These are phyloP conservation scores for Drosophila anomalata DNA, from an alignment of 2,888 invertebrate genomes.

Conservation along the genomic window DNA sequence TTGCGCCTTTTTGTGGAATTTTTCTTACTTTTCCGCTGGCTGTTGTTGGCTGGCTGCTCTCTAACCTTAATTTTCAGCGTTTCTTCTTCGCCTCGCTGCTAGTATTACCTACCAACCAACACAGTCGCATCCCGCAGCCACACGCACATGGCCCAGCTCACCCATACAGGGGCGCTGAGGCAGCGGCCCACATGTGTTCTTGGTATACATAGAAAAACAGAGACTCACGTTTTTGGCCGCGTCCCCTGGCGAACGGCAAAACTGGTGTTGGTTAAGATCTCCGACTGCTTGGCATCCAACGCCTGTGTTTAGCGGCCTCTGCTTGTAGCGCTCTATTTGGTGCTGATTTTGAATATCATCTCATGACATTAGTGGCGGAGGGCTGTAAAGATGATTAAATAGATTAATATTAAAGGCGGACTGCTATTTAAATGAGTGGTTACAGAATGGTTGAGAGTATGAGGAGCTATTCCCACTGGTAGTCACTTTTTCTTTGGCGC, in stretches of 20 bases:
- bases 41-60: slow-evolving; percentile 67
- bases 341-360: not conserved
- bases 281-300: not conserved
- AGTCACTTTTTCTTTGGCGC: not conserved
- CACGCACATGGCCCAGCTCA: slow-evolving; percentile 43
- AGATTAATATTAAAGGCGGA: too few species aligned
- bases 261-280: not conserved
- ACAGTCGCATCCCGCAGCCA: slow-evolving; percentile 46
- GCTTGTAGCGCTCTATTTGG: not conserved
- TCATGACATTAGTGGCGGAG: not conserved
- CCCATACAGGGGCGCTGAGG: slow-evolving; percentile 29
- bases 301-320: slow-evolving; percentile 2
- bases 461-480: too few species aligned
- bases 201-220: slow-evolving; percentile 81
- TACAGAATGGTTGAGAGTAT: too few species aligned
- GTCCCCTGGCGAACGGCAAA: slow-evolving; percentile 50
- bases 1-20: slow-evolving; percentile 29
- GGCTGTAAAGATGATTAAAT: not conserved
- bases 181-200: slow-evolving; percentile 70
- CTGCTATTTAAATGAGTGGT: too few species aligned
- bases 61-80: slow-evolving; percentile 82
- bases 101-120: slow-evolving; percentile 66
- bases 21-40: slow-evolving; percentile 62
- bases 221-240: slow-evolving; percentile 67
- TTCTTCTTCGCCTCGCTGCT: slow-evolving; percentile 69